Evolutionary conservation across 2,888 invertebrate species (phyloP).

Genomic region (Apamea monoglypha): DNA sequence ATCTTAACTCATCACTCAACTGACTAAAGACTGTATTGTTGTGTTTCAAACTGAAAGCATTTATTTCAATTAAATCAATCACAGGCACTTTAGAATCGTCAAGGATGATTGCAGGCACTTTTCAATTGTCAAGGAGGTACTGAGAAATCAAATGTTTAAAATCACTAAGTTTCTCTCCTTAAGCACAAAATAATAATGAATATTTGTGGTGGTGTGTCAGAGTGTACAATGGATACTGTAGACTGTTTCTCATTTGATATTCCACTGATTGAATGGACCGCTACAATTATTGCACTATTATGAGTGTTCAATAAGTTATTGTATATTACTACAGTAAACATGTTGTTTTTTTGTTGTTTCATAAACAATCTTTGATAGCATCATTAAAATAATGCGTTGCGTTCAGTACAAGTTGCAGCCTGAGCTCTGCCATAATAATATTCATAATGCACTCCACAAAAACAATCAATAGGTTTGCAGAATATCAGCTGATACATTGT

Average conservation of each 20-base stretch:
- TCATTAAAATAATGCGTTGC: not conserved
- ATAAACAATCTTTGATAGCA: not conserved
- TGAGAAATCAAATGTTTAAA: not conserved
- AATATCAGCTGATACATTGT: slow-evolving; percentile 4
- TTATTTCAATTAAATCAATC: not conserved
- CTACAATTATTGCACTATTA: not conserved
- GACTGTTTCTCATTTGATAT: not conserved
- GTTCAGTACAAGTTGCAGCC: not conserved
- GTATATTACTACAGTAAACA: not conserved
- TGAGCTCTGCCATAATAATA: not conserved
- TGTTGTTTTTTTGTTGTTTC: not conserved
- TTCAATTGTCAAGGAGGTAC: not conserved
- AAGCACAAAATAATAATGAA: not conserved
- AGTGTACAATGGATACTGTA: not conserved
- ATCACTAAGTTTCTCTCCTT: not conserved
- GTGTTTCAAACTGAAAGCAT: not conserved
- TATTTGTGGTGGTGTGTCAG: not conserved
- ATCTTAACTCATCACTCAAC: not conserved
- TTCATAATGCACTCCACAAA: not conserved
- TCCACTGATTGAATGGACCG: not conserved
- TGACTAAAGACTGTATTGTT: not conserved
- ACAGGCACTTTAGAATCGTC: not conserved
- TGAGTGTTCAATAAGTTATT: not conserved
- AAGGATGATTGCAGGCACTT: not conserved
- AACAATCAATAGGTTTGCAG: not conserved